Conservation (phyloP, 2,797 vertebrate species). For the Erpetoichthys calabaricus region DNA sequence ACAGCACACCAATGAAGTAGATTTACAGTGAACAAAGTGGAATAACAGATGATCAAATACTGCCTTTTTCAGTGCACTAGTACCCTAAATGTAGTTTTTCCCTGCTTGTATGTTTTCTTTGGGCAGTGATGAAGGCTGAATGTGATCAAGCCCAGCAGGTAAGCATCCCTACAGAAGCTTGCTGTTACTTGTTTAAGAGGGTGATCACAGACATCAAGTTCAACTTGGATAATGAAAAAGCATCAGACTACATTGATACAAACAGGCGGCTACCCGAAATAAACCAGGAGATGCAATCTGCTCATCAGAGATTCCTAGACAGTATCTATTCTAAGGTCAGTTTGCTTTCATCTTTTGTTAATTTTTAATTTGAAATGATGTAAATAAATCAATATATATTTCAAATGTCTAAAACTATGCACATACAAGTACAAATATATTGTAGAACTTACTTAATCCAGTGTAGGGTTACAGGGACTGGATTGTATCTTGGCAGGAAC, state of each 20-base stretch:
- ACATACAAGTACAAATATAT: no score
- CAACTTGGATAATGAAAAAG: constrained; percentile 34
- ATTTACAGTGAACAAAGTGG: no score
- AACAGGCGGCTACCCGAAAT: constrained; percentile 28
- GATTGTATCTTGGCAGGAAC: no score
- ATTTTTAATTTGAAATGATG: background rate
- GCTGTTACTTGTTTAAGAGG: constrained; percentile 46
- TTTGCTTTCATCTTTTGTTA: background rate
- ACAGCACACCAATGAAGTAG: no score
- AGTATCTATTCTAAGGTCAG: constrained; percentile 35
- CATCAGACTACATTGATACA: constrained; percentile 32
- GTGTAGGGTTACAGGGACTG: no score
- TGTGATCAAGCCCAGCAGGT: constrained; percentile 33
- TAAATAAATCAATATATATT: no score
- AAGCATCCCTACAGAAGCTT: constrained; percentile 28
- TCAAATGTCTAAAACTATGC: no score
- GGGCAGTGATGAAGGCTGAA: constrained; percentile 41
- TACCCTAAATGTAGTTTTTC: no score
- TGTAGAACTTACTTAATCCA: no score
- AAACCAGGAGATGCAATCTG: constrained; percentile 26
- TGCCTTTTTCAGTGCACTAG: no score
- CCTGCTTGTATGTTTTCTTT: constrained; percentile 7
- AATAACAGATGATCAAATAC: no score
- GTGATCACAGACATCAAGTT: constrained; percentile 38
- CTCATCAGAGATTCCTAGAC: constrained; percentile 31